Percentiles rank a stretch among this genome's conserved stretches.
These are phyloP conservation scores for Neosilurus hyrtlii DNA, from an alignment of 2,797 vertebrate genomes.

Conservation along the genomic window DNA sequence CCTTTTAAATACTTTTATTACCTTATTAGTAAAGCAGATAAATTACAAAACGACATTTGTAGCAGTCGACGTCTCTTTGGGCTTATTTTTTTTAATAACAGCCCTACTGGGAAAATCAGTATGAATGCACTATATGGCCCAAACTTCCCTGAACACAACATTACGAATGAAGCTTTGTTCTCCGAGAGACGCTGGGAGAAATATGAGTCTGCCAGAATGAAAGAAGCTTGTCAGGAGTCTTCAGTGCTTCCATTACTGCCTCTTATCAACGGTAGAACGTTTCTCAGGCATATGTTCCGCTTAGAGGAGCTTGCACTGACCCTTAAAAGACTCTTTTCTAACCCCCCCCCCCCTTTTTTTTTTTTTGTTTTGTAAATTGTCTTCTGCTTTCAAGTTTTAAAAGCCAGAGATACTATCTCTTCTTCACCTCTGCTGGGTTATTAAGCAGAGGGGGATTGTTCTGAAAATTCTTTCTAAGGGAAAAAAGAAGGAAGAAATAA, in stretches of 20 bases:
- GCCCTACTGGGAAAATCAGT: constrained; percentile 30
- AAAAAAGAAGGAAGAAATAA: constrained; percentile 17
- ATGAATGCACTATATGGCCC: constrained; percentile 23
- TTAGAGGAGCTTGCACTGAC: constrained; percentile 78
- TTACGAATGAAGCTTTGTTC: constrained; percentile 73
- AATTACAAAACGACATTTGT: neutral
- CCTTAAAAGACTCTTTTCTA: constrained; percentile 77
- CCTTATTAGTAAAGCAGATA: neutral
- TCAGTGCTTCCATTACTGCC: constrained; percentile 69
- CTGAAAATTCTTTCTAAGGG: constrained; percentile 39
- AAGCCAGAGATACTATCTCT: constrained; percentile 78
- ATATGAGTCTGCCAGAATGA: constrained; percentile 73
- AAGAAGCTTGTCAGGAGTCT: constrained; percentile 76
- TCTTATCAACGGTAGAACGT: constrained; percentile 77
- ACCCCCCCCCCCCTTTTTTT: constrained; percentile 13
- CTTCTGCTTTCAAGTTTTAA: constrained; percentile 79
- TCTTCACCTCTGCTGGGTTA: constrained; percentile 61
- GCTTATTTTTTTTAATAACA: neutral
- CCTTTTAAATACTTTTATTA: neutral
- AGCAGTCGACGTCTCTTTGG: neutral
- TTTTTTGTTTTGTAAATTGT: constrained; percentile 85
- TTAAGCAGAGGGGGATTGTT: constrained; percentile 68
- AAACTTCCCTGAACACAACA: constrained; percentile 55
- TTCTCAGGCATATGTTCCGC: constrained; percentile 79
- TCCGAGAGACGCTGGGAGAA: constrained; percentile 61